Evolutionary conservation across 2,888 invertebrate genomes (phyloP), one percentile per base, ranked within the genome.

Genomic region (Monoplex corrugatus): DNA sequence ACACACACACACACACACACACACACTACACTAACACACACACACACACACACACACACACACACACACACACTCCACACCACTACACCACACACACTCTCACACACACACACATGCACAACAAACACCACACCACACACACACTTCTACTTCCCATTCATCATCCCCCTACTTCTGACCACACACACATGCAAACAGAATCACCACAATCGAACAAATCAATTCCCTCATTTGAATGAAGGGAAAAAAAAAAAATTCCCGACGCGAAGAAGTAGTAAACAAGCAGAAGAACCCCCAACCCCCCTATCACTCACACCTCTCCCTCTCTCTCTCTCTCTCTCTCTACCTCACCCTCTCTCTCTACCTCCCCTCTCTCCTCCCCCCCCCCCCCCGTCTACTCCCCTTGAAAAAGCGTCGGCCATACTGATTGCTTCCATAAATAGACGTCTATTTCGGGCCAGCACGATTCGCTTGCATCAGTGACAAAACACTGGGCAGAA

Each of bases 241-340:
- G n/a, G n/a, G n/a, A n/a, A n/a, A n/a, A n/a, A n/a, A n/a, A n/a
- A n/a, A n/a, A n/a, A n/a, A n/a, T n/a, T n/a, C n/a, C n/a, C n/a
- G n/a, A n/a, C n/a, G n/a, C n/a, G n/a, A n/a, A n/a, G n/a, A n/a
- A n/a, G n/a, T n/a, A n/a, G n/a, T n/a, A n/a, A n/a, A n/a, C n/a
- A n/a, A n/a, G n/a, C n/a, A n/a, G n/a, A n/a, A n/a, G n/a, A n/a
- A 72, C 68, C 16, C 35, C 13, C 75, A 16, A 1, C 38, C 75
- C 38, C 38, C 38, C 75, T 75, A 35, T 75, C 68, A 38, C 75
- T 75, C 75, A 16, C 75, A n/a, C 38, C 75, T 75, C 75, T 75
- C 38, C 38, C 75, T 75, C 75, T 75, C 75, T 75, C 75, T 35
- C 75, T 35, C 75, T 75, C 75, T 75, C 75, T 75, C 75, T 38